These are phyloP conservation scores for Cariama cristata DNA, from an alignment of 2,113 vertebrate genomes.

Conservation along the genomic window DNA sequence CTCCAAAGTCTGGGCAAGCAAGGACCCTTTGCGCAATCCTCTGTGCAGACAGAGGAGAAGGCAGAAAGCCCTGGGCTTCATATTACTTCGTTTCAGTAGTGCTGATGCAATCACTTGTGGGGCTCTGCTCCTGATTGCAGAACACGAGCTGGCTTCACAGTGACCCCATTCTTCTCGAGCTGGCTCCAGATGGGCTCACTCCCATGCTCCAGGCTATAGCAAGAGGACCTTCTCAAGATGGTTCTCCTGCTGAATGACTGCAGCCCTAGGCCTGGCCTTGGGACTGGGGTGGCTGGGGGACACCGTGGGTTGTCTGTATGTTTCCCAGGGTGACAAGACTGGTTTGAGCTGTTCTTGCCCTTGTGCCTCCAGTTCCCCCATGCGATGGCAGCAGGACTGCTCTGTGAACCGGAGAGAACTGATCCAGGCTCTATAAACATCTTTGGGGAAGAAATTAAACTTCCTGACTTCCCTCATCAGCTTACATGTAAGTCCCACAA, in stretches of 20 bases:
- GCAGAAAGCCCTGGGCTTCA: accelerated
- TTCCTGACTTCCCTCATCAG: not conserved
- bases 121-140: not conserved
- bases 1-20: not conserved
- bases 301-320: accelerated
- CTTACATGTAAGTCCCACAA: not conserved
- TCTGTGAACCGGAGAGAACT: not conserved
- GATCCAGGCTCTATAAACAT: not conserved
- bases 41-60: not conserved
- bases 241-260: not conserved
- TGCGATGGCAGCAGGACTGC: accelerated
- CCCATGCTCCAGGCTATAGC: accelerated
- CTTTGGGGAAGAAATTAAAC: not conserved
- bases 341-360: not conserved
- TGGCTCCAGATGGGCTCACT: not conserved
- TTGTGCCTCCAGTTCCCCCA: not conserved
- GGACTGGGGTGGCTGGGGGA: not conserved
- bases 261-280: not conserved
- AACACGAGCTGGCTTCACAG: accelerated
- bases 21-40: not conserved
- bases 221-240: not conserved
- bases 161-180: not conserved
- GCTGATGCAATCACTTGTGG: accelerated
- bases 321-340: not conserved
- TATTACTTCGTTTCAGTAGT: accelerated